Evolutionary conservation across 2,888 invertebrate genomes (phyloP).

Genomic region (Camptogramma bilineatum): DNA sequence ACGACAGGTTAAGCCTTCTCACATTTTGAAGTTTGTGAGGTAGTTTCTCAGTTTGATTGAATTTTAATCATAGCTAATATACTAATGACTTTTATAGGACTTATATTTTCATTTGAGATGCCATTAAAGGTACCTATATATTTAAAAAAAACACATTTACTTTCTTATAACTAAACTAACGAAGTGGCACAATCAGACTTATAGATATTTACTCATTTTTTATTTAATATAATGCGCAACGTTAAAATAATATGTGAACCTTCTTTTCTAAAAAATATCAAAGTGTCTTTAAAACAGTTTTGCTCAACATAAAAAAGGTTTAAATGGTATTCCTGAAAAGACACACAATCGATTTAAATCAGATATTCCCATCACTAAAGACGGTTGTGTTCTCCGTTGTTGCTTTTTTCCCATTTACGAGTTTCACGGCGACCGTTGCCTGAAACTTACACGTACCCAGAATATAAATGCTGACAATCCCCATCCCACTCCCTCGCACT

Average conservation of each 20-base stretch:
- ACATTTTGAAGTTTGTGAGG: no score
- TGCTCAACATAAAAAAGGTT: not conserved
- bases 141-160: no score
- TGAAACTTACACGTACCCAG: constrained; percentile 85
- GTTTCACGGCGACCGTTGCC: constrained; percentile 86
- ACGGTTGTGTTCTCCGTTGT: constrained; percentile 82
- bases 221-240: no score
- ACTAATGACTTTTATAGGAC: no score
- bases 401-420: constrained; percentile 86
- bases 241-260: no score
- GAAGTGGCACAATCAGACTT: no score
- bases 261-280: not conserved
- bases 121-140: no score
- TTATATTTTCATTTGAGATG: no score
- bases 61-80: no score
- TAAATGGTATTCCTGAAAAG: not conserved
- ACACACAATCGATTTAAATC: constrained; percentile 48
- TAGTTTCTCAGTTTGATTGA: no score
- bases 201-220: no score
- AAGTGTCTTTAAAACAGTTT: not conserved
- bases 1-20: not conserved
- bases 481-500: constrained; percentile 61
- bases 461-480: constrained; percentile 80
- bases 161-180: no score
- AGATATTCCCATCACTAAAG: constrained; percentile 75